A percentile compares a stretch with the other conserved stretches of the same genome.
phyloP scores from a whole-genome alignment of 2,888 invertebrate species.

The Yponomeuta cagnagella region DNA sequence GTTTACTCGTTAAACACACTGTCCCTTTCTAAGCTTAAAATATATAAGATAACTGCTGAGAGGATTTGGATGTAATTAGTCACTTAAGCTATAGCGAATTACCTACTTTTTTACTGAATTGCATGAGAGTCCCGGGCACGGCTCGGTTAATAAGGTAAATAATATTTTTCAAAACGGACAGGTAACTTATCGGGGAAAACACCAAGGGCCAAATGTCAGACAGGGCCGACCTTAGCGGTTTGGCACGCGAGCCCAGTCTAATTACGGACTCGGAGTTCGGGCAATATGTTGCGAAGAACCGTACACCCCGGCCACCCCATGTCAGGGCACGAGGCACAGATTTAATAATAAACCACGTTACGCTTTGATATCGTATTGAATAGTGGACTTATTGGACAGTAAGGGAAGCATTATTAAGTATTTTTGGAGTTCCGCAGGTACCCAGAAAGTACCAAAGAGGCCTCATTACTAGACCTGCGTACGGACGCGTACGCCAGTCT shows the following conservation, averaged over 20 bases:
- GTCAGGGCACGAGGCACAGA: constrained; percentile 17
- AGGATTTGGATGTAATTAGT: too few relatives aligned
- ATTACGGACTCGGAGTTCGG: not conserved
- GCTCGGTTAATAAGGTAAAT: not conserved
- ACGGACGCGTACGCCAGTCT: too few relatives aligned
- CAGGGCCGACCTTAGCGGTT: not conserved
- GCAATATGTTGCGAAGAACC: not conserved
- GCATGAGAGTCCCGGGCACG: too few relatives aligned
- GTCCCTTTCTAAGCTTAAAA: too few relatives aligned
- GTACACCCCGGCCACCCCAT: not conserved
- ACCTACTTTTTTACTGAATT: too few relatives aligned
- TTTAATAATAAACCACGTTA: not conserved
- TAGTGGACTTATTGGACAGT: not conserved
- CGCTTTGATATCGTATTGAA: not conserved
- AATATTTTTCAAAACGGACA: not conserved
- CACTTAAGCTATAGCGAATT: too few relatives aligned
- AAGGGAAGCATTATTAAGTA: too few relatives aligned
- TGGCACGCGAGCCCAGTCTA: not conserved
- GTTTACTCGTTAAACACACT: too few relatives aligned
- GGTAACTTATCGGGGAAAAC: not conserved
- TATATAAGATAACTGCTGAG: too few relatives aligned
- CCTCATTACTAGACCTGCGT: too few relatives aligned
- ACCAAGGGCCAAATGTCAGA: not conserved
- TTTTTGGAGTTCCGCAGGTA: too few relatives aligned
- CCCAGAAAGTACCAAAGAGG: too few relatives aligned